Percentiles rank a stretch among this genome's conserved stretches.
phyloP scores from a whole-genome alignment of 2,113 vertebrate genomes.

The Protobothrops mucrosquamatus region DNA sequence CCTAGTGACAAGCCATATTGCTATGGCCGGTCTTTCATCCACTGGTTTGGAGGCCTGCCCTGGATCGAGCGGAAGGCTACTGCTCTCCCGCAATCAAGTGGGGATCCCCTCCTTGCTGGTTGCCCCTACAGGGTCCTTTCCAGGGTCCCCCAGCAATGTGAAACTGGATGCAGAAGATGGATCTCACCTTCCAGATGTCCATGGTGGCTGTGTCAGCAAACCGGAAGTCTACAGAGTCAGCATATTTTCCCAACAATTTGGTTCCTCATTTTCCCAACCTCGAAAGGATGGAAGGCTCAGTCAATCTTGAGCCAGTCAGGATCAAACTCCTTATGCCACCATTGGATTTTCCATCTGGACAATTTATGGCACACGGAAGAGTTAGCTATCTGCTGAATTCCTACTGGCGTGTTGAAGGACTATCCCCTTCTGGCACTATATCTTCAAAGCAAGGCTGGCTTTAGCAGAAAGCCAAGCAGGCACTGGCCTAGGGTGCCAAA shows the following conservation, averaged over 20 bases:
- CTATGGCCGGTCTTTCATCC: no score
- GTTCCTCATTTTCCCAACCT: neutral
- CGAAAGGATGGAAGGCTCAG: neutral
- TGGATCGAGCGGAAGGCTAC: no score
- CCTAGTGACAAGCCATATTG: no score
- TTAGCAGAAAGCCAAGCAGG: neutral
- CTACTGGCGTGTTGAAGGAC: neutral
- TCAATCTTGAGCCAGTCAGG: neutral
- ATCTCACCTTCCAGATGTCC: no score
- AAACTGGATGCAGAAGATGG: no score
- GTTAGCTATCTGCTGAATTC: neutral
- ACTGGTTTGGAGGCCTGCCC: no score
- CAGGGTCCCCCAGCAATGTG: no score
- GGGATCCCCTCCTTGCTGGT: no score
- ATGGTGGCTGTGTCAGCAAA: no score
- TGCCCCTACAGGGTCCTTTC: no score
- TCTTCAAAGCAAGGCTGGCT: neutral
- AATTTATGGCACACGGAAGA: neutral
- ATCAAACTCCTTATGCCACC: neutral
- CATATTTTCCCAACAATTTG: neutral
- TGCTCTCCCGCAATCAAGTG: no score
- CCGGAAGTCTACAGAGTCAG: neutral
- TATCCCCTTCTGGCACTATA: neutral
- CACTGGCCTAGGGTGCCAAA: neutral
- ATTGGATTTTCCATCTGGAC: neutral